Evolutionary conservation across 2,113 vertebrate species (phyloP), one percentile per base, ranked within the genome.

Genomic region (Marmota monax): DNA sequence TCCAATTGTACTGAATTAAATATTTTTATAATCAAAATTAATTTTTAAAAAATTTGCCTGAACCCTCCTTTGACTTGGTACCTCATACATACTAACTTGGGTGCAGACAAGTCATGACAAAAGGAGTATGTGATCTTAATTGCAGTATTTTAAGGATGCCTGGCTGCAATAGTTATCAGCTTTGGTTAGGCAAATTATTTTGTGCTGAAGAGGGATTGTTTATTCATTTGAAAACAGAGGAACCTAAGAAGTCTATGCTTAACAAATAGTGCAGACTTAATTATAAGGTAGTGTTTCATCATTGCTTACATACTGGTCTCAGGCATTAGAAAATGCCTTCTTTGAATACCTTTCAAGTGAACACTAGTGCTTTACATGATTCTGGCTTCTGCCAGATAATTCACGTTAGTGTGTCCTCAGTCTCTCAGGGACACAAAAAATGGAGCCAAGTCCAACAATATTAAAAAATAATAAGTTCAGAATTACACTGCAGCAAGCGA

Each of bases 161-260:
- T 92, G 78, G 63, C 93, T 65, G 11, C 37, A n/a, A 94, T 89
- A 82, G 79, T 42, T 83, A 86, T 80, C 95, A 84, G 39, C 95
- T 96, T 97, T 84, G 78, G 70, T 95, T 73, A 91, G 91, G 61
- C 74, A 96, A 91, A 94, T 96, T 96, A 96, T 97, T 97, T 95
- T 94, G 45, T 95, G 73, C 92, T 90, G 45, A 84, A 95, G 73
- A 84, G 65, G 72, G 58, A 87, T 79, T 83, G 73, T 95, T 94
- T 96, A 84, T 96, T 95, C 88, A 94, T 90, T 97, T 67, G 84
- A 92, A 95, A 96, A 86, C 58, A 76, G 53, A 61, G 78, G 72
- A 92, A 29, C 69, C 69, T 84, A 11, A 95, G 72, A 88, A 96
- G 74, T 92, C 77, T 92, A 8, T 56, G 88, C 92, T 96, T 96